Evolutionary conservation across 2,888 invertebrate species (phyloP).

Genomic region (Melangyna quadrimaculata): DNA sequence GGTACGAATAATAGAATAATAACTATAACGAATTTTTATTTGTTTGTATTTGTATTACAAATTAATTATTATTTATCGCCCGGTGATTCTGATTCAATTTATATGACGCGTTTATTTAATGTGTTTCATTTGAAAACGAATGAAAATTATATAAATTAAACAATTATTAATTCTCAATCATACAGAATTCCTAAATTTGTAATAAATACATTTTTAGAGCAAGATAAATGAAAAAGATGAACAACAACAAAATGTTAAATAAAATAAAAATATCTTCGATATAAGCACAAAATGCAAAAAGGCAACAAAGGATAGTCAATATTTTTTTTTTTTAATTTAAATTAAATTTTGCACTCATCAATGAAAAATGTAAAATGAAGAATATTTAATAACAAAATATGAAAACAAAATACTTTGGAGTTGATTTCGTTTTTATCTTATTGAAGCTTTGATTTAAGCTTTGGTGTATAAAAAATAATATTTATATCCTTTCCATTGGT

Average conservation of each 20-base stretch:
- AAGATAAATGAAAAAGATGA: constrained; percentile 29
- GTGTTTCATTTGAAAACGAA: constrained; percentile 31
- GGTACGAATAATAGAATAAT: constrained; percentile 41
- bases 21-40: constrained; percentile 38
- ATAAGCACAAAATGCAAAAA: constrained; percentile 53
- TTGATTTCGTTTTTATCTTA: background rate
- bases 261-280: constrained; percentile 33
- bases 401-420: background rate
- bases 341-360: constrained; percentile 12
- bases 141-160: constrained; percentile 33
- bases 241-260: constrained; percentile 19
- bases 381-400: background rate
- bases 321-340: background rate
- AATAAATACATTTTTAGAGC: constrained; percentile 29
- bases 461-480: constrained; percentile 65
- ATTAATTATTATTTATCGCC: constrained; percentile 26
- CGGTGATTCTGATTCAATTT: background rate
- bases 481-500: constrained; percentile 32
- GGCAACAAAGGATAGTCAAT: constrained; percentile 39
- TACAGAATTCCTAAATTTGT: constrained; percentile 9
- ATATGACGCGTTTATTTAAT: background rate
- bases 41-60: constrained; percentile 35
- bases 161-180: constrained; percentile 26
- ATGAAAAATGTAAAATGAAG: background rate
- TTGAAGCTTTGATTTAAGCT: constrained; percentile 16